Evolutionary conservation across 2,113 vertebrate genomes (phyloP), one percentile per base, ranked within the genome.

Genomic region (Taxidea taxus): DNA sequence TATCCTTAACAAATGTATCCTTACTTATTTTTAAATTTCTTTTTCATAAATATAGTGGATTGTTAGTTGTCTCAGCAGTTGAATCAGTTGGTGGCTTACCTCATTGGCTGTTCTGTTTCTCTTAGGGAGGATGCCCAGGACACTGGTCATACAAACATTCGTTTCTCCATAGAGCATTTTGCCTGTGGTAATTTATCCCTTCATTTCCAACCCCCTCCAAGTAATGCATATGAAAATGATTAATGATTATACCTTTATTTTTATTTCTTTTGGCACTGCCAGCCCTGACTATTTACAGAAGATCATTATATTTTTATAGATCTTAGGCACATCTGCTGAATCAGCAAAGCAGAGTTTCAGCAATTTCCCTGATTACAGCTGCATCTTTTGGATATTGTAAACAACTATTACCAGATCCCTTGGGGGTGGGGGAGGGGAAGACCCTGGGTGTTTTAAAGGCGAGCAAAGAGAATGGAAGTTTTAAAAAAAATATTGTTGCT

Each of bases 291-390:
- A 97, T 96, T 98, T 97, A 97, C 91, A 97, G 89, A 94, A 91
- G 93, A 98, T 97, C 95, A 97, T 98, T 98, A 98, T 97, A 95
- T 97, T 98, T 98, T 98, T 97, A 97, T 98, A 96, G 97, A 97
- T 98, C 94, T 90, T 93, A 87, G 96, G 89, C 44, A 94, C 89
- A 97, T 98, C 86, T 98, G 98, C 97, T 98, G 96, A 97, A 93
- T 98, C 96, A 97, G 97, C 97, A 98, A 98, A 98, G 90, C 74
- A 80, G 93, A 94, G 88, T 88, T 75, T 78, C 29, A 78, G 83
- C 91, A 97, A 70, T 97, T 98, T 97, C 72, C 95, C 96, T 95
- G 96, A 96, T 97, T 91, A 97, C 87, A 93, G 95, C 83, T 92
- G 78, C 74, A 47, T 97, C 92, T 95, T 91, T 70, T 87, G 60